Conservation (phyloP, 2,797 vertebrate species). For the Pelodytes ibericus region DNA sequence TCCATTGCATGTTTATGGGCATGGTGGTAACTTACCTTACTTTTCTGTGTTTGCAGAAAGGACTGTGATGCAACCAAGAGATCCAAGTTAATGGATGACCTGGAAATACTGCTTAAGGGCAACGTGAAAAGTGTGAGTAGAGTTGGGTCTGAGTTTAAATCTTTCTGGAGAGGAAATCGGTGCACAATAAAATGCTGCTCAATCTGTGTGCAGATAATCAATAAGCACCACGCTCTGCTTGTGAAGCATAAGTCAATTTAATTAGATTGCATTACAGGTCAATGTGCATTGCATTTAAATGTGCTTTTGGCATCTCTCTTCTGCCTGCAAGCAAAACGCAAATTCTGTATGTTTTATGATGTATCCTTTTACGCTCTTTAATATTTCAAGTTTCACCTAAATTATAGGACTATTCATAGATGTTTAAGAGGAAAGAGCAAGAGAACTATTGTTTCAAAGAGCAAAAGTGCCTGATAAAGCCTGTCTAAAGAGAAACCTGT, state of each 20-base stretch:
- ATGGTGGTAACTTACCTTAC: not conserved
- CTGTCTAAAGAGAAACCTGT: too few species aligned
- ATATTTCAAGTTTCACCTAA: too few species aligned
- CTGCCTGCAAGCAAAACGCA: too few species aligned
- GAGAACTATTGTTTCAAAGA: too few species aligned
- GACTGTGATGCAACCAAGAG: conserved; percentile 81
- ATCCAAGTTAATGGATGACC: conserved; percentile 81
- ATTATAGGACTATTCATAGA: too few species aligned
- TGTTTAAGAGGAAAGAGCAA: too few species aligned
- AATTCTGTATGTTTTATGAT: not conserved
- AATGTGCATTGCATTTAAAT: conserved; percentile 20
- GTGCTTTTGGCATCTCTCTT: not conserved
- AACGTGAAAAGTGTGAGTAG: conserved; percentile 86
- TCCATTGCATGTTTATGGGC: not conserved
- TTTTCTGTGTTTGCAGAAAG: conserved; percentile 75
- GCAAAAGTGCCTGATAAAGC: too few species aligned
- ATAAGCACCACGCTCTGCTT: not conserved
- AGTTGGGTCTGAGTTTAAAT: not conserved
- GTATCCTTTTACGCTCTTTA: too few species aligned
- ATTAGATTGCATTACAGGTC: conserved; percentile 17
- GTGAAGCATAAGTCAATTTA: conserved; percentile 10
- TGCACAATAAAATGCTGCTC: conserved; percentile 1
- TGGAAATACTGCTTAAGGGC: conserved; percentile 84
- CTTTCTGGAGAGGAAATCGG: not conserved
- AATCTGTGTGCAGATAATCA: conserved; percentile 11